Percentiles rank a stretch among this genome's conserved stretches.
phyloP scores from a whole-genome alignment of 2,888 invertebrate species.

The Encarsia formosa region DNA sequence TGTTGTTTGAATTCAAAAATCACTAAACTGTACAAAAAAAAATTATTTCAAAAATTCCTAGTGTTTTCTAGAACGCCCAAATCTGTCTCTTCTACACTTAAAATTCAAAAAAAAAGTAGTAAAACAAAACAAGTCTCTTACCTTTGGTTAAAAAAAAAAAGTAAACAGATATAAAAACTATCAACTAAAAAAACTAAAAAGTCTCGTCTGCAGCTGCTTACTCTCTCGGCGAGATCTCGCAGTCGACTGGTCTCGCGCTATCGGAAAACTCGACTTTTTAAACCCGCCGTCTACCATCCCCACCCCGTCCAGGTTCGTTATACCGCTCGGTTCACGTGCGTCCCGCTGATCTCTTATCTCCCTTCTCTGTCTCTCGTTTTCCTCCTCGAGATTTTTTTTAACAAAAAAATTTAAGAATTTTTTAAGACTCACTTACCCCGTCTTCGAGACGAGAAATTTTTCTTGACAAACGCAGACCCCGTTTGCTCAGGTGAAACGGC shows the following conservation, averaged over 20 bases:
- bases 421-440: neutral
- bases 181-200: no score
- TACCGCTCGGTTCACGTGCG: no score
- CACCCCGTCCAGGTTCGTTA: constrained; percentile 8
- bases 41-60: no score
- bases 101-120: no score
- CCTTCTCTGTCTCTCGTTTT: neutral
- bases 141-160: no score
- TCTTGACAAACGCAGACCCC: constrained; percentile 3
- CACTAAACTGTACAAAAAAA: no score
- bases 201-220: no score
- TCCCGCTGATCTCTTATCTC: neutral
- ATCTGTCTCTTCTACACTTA: no score
- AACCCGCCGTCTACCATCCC: constrained; percentile 6
- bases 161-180: no score
- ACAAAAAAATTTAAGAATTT: neutral
- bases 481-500: constrained; percentile 9
- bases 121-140: no score
- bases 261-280: constrained; percentile 23
- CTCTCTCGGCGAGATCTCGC: constrained; percentile 4
- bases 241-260: constrained; percentile 17
- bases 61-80: no score
- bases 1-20: no score
- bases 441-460: neutral
- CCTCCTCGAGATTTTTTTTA: neutral